These are phyloP conservation scores for Drosophila incognita DNA, from an alignment of 2,888 invertebrate species.

Conservation along the genomic window DNA sequence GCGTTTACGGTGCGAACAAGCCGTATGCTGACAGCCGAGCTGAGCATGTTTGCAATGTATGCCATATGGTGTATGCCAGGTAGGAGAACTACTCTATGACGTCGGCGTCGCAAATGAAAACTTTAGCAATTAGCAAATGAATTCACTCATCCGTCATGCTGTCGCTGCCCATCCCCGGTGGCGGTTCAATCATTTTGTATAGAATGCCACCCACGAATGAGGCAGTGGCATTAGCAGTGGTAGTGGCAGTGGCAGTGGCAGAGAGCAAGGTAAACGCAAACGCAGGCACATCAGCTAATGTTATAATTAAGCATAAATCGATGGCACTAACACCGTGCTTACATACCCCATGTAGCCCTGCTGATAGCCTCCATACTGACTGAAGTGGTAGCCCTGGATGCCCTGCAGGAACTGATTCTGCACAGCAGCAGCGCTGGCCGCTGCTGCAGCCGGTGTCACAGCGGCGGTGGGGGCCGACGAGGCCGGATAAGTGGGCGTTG, in stretches of 20 bases:
- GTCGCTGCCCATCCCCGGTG: conserved; percentile 76
- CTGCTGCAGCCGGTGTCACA: conserved; percentile 87
- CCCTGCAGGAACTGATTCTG: conserved; percentile 95
- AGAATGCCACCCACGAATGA: not conserved
- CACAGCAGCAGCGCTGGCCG: conserved; percentile 90
- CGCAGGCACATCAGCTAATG: conserved; percentile 56
- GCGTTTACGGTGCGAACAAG: conserved; percentile 13
- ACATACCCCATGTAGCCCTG: conserved; percentile 96
- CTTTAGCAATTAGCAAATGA: conserved; percentile 84
- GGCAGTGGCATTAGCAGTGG: not conserved
- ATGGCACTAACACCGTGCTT: conserved; percentile 23
- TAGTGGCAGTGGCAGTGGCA: not conserved
- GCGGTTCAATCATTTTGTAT: conserved; percentile 75
- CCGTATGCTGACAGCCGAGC: conserved; percentile 56
- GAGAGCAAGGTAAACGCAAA: conserved; percentile 7
- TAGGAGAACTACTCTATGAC: conserved; percentile 17
- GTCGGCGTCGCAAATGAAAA: conserved; percentile 66
- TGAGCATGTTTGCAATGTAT: conserved; percentile 40
- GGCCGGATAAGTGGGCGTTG: conserved; percentile 88
- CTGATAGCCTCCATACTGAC: conserved; percentile 95
- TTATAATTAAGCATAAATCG: conserved; percentile 59
- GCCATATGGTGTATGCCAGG: conserved; percentile 31
- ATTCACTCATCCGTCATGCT: conserved; percentile 83
- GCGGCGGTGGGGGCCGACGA: conserved; percentile 86
- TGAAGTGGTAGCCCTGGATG: conserved; percentile 94